Evolutionary conservation across 2,113 vertebrate species (phyloP).

Genomic region (Mirza zaza): DNA sequence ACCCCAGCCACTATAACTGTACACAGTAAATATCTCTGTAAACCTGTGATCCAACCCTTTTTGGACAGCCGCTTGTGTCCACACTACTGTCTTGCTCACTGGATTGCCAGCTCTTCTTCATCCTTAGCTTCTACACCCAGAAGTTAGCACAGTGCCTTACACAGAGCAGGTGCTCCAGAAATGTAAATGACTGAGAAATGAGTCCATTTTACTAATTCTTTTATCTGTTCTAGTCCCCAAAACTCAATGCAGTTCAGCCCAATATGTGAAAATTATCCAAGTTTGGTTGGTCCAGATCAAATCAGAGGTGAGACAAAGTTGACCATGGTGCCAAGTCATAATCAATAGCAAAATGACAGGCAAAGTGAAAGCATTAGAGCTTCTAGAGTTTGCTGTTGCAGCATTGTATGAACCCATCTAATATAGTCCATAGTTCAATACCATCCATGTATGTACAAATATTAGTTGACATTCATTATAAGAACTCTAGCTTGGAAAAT

Average conservation of each 20-base stretch:
- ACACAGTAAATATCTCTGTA: background rate
- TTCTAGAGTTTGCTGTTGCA: background rate
- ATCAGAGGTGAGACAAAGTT: background rate
- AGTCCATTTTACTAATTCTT: background rate
- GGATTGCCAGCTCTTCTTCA: background rate
- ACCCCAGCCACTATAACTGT: background rate
- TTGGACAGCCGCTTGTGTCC: background rate
- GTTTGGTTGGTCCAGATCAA: background rate
- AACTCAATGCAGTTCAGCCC: background rate
- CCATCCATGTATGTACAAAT: background rate
- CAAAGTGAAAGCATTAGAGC: background rate
- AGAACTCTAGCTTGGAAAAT: background rate
- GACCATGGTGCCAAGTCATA: background rate
- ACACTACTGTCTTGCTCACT: background rate
- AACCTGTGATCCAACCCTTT: background rate
- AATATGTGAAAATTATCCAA: background rate
- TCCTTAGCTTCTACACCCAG: background rate
- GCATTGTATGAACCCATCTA: background rate
- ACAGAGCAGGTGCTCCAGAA: background rate
- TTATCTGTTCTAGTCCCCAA: background rate
- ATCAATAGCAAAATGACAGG: background rate
- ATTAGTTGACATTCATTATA: background rate
- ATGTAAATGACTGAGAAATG: background rate
- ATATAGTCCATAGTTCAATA: background rate
- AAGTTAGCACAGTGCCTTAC: background rate